phyloP scores from a whole-genome alignment of 2,888 invertebrate species.

The Agrotis clavis region DNA sequence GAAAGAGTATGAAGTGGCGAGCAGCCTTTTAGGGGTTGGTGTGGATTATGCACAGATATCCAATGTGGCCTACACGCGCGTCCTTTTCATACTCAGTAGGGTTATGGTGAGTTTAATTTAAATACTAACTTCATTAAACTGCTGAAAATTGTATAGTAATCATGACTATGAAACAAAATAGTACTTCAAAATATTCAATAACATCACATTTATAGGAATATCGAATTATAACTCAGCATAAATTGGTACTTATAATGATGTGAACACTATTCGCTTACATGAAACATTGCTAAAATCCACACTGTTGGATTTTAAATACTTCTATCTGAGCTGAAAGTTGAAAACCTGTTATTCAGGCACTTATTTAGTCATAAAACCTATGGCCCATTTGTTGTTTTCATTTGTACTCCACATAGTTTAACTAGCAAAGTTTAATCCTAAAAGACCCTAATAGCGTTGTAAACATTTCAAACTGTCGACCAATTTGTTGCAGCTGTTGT shows the following conservation, averaged over 20 bases:
- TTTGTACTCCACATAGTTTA: too few relatives aligned
- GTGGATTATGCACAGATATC: slow-evolving; percentile 99
- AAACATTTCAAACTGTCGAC: slow-evolving; percentile 1
- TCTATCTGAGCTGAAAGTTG: neutral
- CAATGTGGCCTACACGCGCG: slow-evolving; percentile 97
- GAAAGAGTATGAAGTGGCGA: slow-evolving; percentile 97
- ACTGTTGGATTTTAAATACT: too few relatives aligned
- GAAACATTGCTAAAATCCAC: too few relatives aligned
- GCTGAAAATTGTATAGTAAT: too few relatives aligned
- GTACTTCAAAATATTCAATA: too few relatives aligned
- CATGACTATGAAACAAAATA: too few relatives aligned
- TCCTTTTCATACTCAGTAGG: slow-evolving; percentile 98
- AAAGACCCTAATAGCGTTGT: neutral
- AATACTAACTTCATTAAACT: neutral
- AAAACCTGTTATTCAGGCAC: neutral
- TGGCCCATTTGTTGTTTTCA: too few relatives aligned
- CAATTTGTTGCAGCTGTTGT: slow-evolving; percentile 93
- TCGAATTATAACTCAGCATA: too few relatives aligned
- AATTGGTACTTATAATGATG: too few relatives aligned
- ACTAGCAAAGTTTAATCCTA: too few relatives aligned
- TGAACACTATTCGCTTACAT: too few relatives aligned
- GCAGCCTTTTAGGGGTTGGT: slow-evolving; percentile 97
- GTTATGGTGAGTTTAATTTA: slow-evolving; percentile 94
- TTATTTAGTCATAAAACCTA: neutral
- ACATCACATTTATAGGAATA: too few relatives aligned